Evolutionary conservation across 2,888 invertebrate genomes (phyloP), one percentile per base, ranked within the genome.

Genomic region (Blera fallax): DNA sequence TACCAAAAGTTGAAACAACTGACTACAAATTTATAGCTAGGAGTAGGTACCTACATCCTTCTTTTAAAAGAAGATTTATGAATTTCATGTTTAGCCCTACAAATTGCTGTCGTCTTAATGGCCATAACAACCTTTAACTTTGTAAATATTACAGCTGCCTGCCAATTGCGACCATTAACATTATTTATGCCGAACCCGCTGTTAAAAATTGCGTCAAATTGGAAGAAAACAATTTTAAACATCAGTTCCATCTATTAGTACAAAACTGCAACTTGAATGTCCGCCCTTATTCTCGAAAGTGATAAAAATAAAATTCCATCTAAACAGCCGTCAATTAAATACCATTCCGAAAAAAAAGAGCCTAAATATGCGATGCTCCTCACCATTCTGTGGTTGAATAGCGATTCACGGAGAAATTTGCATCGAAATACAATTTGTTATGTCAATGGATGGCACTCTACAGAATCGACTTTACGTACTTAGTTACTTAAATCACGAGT

Each of bases 361-460:
- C n/a, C n/a, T 34, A 11, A 32, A 58, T 32, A 24, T 16, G 24
- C 32, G 11, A 34, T 29, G 21, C 52, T 62, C 32, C 21, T 34
- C 56, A 43, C 40, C 62, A 69, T 60, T 69, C 34, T 50, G 32
- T 29, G 24, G 37, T 48, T 32, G 54, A 48, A 69, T 40, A 76
- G 43, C 54, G 32, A 54, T 64, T 62, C 62, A 27, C 37, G 37
- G n/a, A 14, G 40, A 78, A 82, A 87, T 87, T 87, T 87, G 82
- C 87, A 87, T 87, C 62, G 62, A 78, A 87, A 87, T 54, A 62
- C 80, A 73, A 87, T 87, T 87, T 81, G 67, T 82, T 82, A 87
- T 32, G 77, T 69, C 82, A 78, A 87, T 87, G 72, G 69, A 73
- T 85, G 81, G 54, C 67, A 72, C 52, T 76, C 48, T 65, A 14